Conservation (phyloP, 2,888 invertebrate species). For the Synanthedon formicaeformis region DNA sequence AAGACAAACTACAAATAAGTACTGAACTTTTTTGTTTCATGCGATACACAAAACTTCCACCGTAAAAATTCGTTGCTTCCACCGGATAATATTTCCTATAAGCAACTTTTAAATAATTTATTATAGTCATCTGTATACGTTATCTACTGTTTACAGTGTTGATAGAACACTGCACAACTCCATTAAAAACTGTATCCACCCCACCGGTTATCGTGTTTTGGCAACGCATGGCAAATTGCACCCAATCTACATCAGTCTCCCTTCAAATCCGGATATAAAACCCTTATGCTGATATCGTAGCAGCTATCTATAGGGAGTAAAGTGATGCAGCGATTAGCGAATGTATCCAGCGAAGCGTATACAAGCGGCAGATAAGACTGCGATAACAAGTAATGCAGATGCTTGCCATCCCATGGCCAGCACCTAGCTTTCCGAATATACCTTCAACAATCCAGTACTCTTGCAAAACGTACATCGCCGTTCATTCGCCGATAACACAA, state of each 20-base stretch:
- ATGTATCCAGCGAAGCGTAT: slow-evolving; percentile 41
- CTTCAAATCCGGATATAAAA: slow-evolving; percentile 44
- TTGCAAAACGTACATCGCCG: slow-evolving; percentile 37
- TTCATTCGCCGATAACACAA: slow-evolving; percentile 22
- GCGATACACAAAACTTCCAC: no score
- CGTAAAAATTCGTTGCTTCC: no score
- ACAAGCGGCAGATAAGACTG: slow-evolving; percentile 32
- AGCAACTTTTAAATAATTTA: no score
- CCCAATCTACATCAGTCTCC: slow-evolving; percentile 42
- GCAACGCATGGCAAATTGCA: slow-evolving; percentile 50
- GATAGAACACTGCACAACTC: not conserved
- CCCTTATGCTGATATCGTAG: slow-evolving; percentile 42
- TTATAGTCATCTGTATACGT: no score
- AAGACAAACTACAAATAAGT: no score
- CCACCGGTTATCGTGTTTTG: slow-evolving; percentile 36
- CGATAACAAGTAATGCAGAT: slow-evolving; percentile 38
- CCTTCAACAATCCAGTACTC: slow-evolving; percentile 6
- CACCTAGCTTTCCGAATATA: slow-evolving; percentile 6
- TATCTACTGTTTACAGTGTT: not conserved
- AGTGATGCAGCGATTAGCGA: slow-evolving; percentile 54
- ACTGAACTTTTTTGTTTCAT: no score
- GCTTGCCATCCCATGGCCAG: slow-evolving; percentile 11
- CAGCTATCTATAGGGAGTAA: slow-evolving; percentile 45
- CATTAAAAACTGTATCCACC: slow-evolving; percentile 10
- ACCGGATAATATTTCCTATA: no score